Evolutionary conservation across 2,888 invertebrate genomes (phyloP), one percentile per base, ranked within the genome.

Genomic region (Cartodere bifasciata): DNA sequence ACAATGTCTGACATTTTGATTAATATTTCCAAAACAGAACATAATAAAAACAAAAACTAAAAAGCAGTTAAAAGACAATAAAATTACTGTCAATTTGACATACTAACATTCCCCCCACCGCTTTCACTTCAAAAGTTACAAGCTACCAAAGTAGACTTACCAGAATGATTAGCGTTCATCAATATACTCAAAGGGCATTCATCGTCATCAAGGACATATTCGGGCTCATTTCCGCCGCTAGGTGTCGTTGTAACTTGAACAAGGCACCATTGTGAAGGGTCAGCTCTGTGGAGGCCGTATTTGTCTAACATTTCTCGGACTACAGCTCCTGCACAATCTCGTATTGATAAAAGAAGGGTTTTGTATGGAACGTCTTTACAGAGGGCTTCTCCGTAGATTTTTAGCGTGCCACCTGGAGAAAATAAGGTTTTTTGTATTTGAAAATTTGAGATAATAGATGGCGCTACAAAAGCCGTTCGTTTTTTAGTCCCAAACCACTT

Each of bases 311-410:
- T 95, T 67, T 98, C 95, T 41, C 83, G 71, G 31, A 98, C 87
- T 31, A 98, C 92, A 45, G 79, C 79, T 29, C 84, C 83, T 6
- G 95, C 94, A 31, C 82, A 79, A 63, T 98, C 98, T 36, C 85
- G 73, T 31, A 92, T 83, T 11, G 94, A 92, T 41, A 98, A 69
- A 46, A 98, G 68, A 31, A 98, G 67, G 4, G 97, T 97, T 66
- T 98, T 97, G 66, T 99, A 98, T 28, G 98, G 97, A 53, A 95
- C 92, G 63, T 94, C 94, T 47, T 87, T 84, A 52, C 90, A 87
- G 23, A 98, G 68, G 10, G 92, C 87, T 55, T 92, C 91, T 23
- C 98, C 98, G 64, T 97, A 98, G 47, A 98, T 92, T 58, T 88
- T 85, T 24, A 90, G 62, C 3, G 87, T 87, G 29, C 87, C 87